Base-by-base conservation (phyloP, 1,140 invertebrate species). In the Ectropis grisescens region DNA sequence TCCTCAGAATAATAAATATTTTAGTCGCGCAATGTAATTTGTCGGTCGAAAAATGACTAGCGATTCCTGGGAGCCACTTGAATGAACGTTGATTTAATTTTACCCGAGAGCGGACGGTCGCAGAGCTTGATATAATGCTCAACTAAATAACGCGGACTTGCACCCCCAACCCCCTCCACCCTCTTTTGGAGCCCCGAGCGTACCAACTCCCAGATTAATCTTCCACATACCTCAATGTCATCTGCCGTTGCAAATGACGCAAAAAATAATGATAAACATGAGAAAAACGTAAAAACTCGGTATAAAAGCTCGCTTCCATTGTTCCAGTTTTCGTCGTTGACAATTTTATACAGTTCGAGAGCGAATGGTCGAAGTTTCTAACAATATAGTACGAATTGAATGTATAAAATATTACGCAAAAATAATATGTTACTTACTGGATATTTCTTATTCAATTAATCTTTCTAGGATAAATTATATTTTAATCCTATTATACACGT, bases 141-240 rank as follows among this genome's bases (percentile, higher is more conserved):
- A 44, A 58, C 52, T 65, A 61, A 61, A 65, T 60, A 61, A 57
- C 47, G 52, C 36, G 53, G 47, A 56, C 53, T 53, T 52, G 29
- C 33, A 13, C 39, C 22, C 29, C 32, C 38, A 33, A 31, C 19
- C 16, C 23, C 37, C 36, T 29, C 16, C 37, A 10, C 11, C 13
- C 6, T 28, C 35, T 36, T 29, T 27, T 26, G 29, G 29, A 33
- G 25, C 30, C 14, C 15, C 15, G 33, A 27, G 32, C 50, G 41
- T 49, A 31, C 47, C 44, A 44, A 36, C 40, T 43, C 29, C 42
- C 35, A 58, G 64, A 69, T 65, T 74, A 70, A 70, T 74, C 54
- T 58, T 60, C 34, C 46, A 62, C 64, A 69, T 74, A 48, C 53
- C 48, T 68, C 66, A 68, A 64, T 60, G 61, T 67, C 66, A 67